Conservation (phyloP, 1,140 invertebrate genomes). For the Vanessa tameamea region DNA sequence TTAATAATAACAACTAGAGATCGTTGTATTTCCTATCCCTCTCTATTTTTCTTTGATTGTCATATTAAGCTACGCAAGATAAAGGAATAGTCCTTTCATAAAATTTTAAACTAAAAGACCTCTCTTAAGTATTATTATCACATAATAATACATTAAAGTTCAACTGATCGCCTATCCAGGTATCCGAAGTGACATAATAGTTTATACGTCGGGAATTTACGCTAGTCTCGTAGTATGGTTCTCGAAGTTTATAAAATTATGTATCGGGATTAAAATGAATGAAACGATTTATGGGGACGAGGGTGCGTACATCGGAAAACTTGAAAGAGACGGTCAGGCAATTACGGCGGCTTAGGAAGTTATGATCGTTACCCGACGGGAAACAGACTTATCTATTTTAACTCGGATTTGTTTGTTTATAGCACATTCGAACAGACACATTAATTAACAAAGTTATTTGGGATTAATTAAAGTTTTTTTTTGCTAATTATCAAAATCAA, state of each 20-base stretch:
- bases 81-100: too few relatives aligned
- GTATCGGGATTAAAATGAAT: conserved; percentile 54
- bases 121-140: too few relatives aligned
- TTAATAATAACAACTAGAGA: too few relatives aligned
- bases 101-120: too few relatives aligned
- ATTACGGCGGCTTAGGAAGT: conserved; percentile 67
- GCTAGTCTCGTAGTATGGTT: background rate
- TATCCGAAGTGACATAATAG: conserved; percentile 18
- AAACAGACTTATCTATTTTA: conserved; percentile 63
- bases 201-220: conserved; percentile 8
- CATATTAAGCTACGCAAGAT: too few relatives aligned
- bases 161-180: background rate
- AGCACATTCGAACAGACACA: conserved; percentile 53
- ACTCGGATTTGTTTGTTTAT: conserved; percentile 60
- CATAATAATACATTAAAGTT: background rate
- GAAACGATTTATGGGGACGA: conserved; percentile 42
- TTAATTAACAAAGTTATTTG: conserved; percentile 51
- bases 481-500: background rate
- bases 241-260: conserved; percentile 29
- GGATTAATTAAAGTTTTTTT: background rate
- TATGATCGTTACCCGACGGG: conserved; percentile 52
- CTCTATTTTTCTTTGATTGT: too few relatives aligned
- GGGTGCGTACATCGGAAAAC: conserved; percentile 54
- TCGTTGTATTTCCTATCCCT: too few relatives aligned
- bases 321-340: conserved; percentile 49